These are phyloP conservation scores for Fulmarus glacialis DNA, from an alignment of 2,113 vertebrate species.

Conservation along the genomic window DNA sequence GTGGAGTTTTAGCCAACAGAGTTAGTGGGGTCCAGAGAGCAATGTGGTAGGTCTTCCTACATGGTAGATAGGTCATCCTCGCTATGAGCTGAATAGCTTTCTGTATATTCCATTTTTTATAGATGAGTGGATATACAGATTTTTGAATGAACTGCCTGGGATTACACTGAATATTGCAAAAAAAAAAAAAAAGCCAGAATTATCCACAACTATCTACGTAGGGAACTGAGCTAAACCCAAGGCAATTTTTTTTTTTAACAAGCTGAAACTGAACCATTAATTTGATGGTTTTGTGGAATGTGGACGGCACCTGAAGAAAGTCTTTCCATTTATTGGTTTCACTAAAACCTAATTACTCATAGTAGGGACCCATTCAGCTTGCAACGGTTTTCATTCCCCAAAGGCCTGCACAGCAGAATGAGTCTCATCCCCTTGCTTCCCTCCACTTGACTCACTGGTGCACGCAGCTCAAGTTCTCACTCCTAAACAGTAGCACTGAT, in stretches of 20 bases:
- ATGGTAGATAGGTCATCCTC: background rate
- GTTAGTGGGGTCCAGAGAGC: background rate
- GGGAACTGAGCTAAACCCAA: background rate
- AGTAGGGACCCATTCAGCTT: background rate
- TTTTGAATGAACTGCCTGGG: background rate
- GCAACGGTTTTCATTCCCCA: background rate
- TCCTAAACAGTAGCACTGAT: background rate
- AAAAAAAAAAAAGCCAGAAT: background rate
- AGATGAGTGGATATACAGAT: background rate
- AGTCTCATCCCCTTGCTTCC: background rate
- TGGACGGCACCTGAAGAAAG: background rate
- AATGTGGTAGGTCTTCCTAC: background rate
- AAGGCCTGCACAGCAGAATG: background rate
- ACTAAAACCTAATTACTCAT: background rate
- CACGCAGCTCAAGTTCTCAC: background rate
- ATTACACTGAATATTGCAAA: background rate
- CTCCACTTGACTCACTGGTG: accelerated
- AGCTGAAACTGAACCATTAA: background rate
- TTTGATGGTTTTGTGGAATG: background rate
- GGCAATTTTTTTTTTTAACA: background rate
- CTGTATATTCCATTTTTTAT: background rate
- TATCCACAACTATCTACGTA: background rate
- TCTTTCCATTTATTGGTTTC: background rate
- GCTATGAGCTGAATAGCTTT: background rate
- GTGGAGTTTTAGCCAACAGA: background rate